Evolutionary conservation across 2,888 invertebrate species (phyloP).

Genomic region (Euclidia mi): DNA sequence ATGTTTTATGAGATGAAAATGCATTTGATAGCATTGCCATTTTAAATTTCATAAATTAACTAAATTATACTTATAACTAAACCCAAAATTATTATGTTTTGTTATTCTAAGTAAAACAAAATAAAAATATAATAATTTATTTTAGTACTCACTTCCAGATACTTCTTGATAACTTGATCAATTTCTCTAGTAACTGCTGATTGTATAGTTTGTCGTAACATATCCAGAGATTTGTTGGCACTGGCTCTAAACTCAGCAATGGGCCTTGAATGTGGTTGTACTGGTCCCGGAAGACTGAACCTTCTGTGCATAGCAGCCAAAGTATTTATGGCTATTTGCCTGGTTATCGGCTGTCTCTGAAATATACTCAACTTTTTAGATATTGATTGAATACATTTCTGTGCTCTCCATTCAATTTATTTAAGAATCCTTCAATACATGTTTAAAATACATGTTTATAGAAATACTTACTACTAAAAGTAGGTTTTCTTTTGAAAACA

Average conservation of each 20-base stretch:
- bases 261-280: slow-evolving; percentile 86
- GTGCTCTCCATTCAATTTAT: no score
- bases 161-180: slow-evolving; percentile 93
- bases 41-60: no score
- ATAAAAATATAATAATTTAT: background rate
- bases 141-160: slow-evolving; percentile 91
- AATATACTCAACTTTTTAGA: slow-evolving; percentile 34
- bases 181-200: slow-evolving; percentile 94
- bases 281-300: slow-evolving; percentile 89
- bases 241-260: slow-evolving; percentile 90
- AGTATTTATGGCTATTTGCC: slow-evolving; percentile 93
- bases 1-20: no score
- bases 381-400: no score
- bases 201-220: slow-evolving; percentile 94
- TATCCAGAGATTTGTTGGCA: slow-evolving; percentile 93
- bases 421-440: no score
- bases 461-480: no score
- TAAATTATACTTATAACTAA: no score
- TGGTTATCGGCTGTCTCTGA: slow-evolving; percentile 85
- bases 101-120: no score
- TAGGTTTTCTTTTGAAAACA: no score
- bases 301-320: slow-evolving; percentile 91
- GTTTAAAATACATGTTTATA: no score
- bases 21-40: no score
- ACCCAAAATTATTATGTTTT: no score